Conservation (phyloP, 2,888 invertebrate species). For the Campoletis raptor region DNA sequence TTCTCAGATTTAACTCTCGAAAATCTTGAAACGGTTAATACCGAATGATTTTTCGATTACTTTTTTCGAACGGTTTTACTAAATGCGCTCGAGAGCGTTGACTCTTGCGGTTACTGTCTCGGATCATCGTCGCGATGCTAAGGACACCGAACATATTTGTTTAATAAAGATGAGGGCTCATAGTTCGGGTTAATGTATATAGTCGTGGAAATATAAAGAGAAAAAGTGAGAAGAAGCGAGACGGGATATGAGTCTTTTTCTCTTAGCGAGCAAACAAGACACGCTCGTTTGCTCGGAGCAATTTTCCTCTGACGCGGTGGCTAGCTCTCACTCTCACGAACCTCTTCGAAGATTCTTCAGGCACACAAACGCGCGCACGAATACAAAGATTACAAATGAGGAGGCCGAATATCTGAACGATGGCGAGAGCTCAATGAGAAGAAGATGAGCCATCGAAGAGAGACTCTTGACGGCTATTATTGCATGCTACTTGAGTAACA, state of each 20-base stretch:
- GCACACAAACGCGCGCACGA: constrained; percentile 17
- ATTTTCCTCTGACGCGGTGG: constrained; percentile 32
- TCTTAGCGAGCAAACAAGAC: constrained; percentile 51
- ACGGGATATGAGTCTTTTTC: constrained; percentile 14
- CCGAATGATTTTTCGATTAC: background rate
- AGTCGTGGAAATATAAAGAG: background rate
- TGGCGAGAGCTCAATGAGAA: background rate
- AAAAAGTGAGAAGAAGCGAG: constrained; percentile 15
- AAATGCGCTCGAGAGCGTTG: background rate
- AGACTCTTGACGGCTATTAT: constrained; percentile 2
- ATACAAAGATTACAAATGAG: constrained; percentile 5
- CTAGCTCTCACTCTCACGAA: constrained; percentile 32
- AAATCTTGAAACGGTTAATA: constrained; percentile 2
- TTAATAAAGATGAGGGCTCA: constrained; percentile 13
- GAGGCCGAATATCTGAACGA: constrained; percentile 37
- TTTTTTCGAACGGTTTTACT: background rate
- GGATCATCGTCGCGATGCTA: background rate
- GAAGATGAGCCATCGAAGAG: constrained; percentile 18
- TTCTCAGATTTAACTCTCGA: constrained; percentile 12
- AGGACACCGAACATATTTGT: constrained; percentile 13
- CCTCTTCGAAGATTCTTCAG: constrained; percentile 8
- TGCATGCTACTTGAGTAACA: constrained; percentile 46
- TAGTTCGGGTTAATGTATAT: constrained; percentile 4
- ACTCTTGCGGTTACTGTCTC: constrained; percentile 2
- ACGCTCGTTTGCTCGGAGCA: constrained; percentile 46